Percentiles rank a stretch among this genome's conserved stretches.
Evolutionary conservation across 2,797 vertebrate species (phyloP).

Genomic region (Cynodonichthys magdalenae): DNA sequence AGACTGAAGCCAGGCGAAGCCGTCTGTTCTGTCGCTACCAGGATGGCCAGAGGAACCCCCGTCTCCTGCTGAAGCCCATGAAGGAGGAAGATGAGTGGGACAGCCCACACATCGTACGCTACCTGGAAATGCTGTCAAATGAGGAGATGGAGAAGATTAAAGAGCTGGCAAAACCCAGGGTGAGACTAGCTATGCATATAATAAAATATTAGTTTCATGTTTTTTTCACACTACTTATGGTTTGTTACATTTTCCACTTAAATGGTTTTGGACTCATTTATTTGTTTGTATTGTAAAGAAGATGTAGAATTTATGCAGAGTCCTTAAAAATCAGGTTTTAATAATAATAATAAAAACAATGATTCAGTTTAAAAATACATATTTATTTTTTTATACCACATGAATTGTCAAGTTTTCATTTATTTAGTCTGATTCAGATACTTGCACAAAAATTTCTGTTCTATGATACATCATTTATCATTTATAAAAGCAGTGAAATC

Average conservation of each 20-base stretch:
- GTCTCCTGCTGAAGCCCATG: conserved; percentile 89
- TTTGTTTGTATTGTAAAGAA: neutral
- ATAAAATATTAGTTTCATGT: neutral
- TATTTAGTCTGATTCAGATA: too few species aligned
- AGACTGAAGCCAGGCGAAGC: conserved; percentile 88
- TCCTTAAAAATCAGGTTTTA: neutral
- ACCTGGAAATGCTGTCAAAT: conserved; percentile 87
- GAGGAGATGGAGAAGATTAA: conserved; percentile 93
- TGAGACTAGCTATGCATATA: conserved; percentile 58
- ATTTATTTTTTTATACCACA: too few species aligned
- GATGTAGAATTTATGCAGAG: neutral
- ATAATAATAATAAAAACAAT: too few species aligned
- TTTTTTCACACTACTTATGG: neutral
- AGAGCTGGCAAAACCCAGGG: conserved; percentile 92
- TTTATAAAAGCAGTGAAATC: too few species aligned
- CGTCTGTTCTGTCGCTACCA: conserved; percentile 93
- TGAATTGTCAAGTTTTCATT: too few species aligned
- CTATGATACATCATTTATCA: too few species aligned
- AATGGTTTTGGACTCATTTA: neutral
- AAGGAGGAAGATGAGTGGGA: conserved; percentile 98
- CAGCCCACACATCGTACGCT: conserved; percentile 94
- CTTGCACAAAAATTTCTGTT: too few species aligned
- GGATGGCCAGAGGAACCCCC: conserved; percentile 84
- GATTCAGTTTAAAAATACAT: too few species aligned
- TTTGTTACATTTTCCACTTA: neutral